Conservation (phyloP, 2,113 vertebrate genomes). For the Cyprinodon brontotheroides region DNA sequence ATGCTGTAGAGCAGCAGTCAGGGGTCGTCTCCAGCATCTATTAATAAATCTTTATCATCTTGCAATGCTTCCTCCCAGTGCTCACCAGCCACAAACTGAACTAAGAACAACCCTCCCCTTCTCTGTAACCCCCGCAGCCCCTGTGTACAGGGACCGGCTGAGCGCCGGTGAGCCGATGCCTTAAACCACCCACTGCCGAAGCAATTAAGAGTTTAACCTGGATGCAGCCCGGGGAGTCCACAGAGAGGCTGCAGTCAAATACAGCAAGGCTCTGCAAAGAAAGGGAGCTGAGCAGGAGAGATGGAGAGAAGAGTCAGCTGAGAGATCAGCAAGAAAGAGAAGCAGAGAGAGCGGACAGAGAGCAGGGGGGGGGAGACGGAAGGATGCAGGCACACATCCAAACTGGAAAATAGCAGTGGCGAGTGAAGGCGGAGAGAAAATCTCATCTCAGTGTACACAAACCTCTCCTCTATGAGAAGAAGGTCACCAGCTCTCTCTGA, state of each 20-base stretch:
- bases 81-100: conserved; percentile 54
- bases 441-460: conserved; percentile 69
- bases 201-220: conserved; percentile 77
- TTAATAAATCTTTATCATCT: conserved; percentile 73
- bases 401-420: conserved; percentile 25
- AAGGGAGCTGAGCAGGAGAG: conserved; percentile 19
- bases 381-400: conserved; percentile 30
- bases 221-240: conserved; percentile 67
- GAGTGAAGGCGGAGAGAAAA: conserved; percentile 49
- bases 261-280: conserved; percentile 64
- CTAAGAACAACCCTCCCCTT: conserved; percentile 39
- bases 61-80: conserved; percentile 42
- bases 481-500: conserved; percentile 82
- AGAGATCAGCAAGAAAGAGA: conserved; percentile 9
- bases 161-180: conserved; percentile 62
- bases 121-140: conserved; percentile 50
- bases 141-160: conserved; percentile 63
- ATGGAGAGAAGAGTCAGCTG: conserved; percentile 9
- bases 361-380: conserved; percentile 8
- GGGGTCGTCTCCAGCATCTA: conserved; percentile 73
- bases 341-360: conserved; percentile 20
- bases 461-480: conserved; percentile 69
- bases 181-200: conserved; percentile 71
- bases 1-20: conserved; percentile 55
- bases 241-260: conserved; percentile 72